phyloP scores from a whole-genome alignment of 2,113 vertebrate species.

The Neolamprologus variostigma region DNA sequence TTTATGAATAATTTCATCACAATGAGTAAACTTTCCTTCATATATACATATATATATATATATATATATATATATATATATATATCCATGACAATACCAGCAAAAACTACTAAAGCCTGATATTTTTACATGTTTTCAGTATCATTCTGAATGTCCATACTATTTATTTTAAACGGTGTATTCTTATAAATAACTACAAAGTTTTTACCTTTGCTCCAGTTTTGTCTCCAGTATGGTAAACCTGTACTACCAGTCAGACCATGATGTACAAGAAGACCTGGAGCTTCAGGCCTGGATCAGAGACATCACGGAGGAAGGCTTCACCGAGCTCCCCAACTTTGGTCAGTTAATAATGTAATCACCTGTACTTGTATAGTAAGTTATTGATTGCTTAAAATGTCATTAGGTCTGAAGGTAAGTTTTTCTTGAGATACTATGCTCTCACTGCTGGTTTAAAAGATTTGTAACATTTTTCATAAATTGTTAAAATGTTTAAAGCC shows the following conservation, averaged over 20 bases:
- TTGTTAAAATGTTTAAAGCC: not conserved
- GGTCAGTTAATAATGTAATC: slow-evolving; percentile 27
- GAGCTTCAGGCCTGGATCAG: slow-evolving; percentile 71
- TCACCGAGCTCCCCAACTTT: slow-evolving; percentile 58
- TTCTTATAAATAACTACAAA: not conserved
- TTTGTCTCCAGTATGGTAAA: slow-evolving; percentile 53
- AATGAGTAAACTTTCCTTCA: not conserved
- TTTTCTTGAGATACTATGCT: rapidly evolving
- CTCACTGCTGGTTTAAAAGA: not conserved
- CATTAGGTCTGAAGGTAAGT: rapidly evolving
- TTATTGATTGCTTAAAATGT: not conserved
- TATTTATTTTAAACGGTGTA: not conserved
- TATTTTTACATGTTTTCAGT: not conserved
- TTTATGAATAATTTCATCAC: not conserved
- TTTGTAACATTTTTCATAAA: rapidly evolving
- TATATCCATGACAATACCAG: not conserved
- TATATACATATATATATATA: too few species aligned
- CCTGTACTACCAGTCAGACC: slow-evolving; percentile 53
- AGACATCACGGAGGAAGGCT: slow-evolving; percentile 58
- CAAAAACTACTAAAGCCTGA: not conserved
- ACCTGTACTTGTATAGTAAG: not conserved
- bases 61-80: too few species aligned
- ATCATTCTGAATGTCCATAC: not conserved
- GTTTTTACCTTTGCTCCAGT: not conserved
- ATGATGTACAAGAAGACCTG: slow-evolving; percentile 33